Evolutionary conservation across 2,888 invertebrate species (phyloP).

Genomic region (Baronia brevicornis): DNA sequence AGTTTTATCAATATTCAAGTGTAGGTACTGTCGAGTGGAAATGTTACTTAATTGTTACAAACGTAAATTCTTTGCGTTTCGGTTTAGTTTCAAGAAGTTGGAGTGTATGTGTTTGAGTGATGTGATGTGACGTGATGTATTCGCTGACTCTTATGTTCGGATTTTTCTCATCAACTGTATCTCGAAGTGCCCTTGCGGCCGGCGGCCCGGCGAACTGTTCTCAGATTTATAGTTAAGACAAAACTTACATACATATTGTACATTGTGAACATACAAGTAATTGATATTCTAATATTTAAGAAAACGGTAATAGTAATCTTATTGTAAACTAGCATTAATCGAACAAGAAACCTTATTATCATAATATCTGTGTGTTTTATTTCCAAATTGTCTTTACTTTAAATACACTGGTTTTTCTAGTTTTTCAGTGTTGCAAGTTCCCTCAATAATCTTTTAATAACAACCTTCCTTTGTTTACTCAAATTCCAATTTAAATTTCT

Average conservation of each 20-base stretch:
- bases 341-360: constrained; percentile 76
- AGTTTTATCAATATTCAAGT: constrained; percentile 16
- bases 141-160: constrained; percentile 24
- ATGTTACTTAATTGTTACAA: constrained; percentile 3
- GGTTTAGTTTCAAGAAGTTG: constrained; percentile 17
- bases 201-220: constrained; percentile 65
- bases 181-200: constrained; percentile 69
- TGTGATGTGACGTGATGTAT: constrained; percentile 32
- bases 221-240: constrained; percentile 52
- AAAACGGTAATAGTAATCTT: constrained; percentile 67
- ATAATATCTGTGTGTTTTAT: constrained; percentile 66
- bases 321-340: constrained; percentile 74
- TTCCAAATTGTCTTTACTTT: constrained; percentile 17
- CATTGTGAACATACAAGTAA: constrained; percentile 73
- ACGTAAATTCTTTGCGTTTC: constrained; percentile 1
- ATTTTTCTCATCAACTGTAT: constrained; percentile 46
- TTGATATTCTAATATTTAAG: constrained; percentile 60
- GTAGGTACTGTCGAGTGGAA: constrained; percentile 2
- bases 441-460: no score
- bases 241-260: constrained; percentile 59
- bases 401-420: no score
- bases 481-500: no score
- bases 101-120: constrained; percentile 31
- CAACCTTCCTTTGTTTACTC: no score
- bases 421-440: no score